Percentiles rank a stretch among this genome's conserved stretches.
Evolutionary conservation across 1,140 invertebrate species (phyloP).

Genomic region (Maconellicoccus hirsutus): DNA sequence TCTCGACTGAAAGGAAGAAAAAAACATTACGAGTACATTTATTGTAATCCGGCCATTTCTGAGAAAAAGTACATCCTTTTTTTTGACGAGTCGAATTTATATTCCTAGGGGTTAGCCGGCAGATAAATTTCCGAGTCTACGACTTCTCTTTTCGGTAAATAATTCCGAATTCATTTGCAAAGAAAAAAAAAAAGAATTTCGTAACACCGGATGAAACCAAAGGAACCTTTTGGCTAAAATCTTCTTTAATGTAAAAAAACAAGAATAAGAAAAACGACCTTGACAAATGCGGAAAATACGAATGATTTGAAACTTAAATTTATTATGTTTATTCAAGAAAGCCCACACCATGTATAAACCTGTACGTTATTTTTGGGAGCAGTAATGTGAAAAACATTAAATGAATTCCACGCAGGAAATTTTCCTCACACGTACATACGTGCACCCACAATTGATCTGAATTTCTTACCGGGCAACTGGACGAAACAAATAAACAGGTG

Average conservation of each 20-base stretch:
- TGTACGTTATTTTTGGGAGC: too few relatives aligned
- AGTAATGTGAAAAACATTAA: too few relatives aligned
- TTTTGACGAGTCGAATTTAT: constrained; percentile 9
- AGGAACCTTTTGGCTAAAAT: not conserved
- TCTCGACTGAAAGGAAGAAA: not conserved
- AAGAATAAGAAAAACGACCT: not conserved
- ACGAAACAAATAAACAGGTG: not conserved
- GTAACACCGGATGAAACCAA: not conserved
- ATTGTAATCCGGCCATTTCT: not conserved
- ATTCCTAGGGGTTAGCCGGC: not conserved
- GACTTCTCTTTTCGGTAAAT: not conserved
- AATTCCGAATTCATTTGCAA: not conserved
- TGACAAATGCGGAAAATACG: not conserved
- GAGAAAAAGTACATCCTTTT: not conserved
- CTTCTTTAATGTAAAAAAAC: not conserved
- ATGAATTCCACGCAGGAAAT: too few relatives aligned
- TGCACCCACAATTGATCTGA: not conserved
- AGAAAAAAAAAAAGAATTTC: not conserved
- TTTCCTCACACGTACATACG: too few relatives aligned
- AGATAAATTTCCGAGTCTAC: not conserved
- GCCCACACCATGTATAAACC: too few relatives aligned
- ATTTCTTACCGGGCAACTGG: not conserved
- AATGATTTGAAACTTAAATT: not conserved
- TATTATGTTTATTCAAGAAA: not conserved
- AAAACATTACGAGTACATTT: not conserved